Evolutionary conservation across 2,113 vertebrate genomes (phyloP), one percentile per base, ranked within the genome.

Genomic region (Xiphorhynchus elegans): DNA sequence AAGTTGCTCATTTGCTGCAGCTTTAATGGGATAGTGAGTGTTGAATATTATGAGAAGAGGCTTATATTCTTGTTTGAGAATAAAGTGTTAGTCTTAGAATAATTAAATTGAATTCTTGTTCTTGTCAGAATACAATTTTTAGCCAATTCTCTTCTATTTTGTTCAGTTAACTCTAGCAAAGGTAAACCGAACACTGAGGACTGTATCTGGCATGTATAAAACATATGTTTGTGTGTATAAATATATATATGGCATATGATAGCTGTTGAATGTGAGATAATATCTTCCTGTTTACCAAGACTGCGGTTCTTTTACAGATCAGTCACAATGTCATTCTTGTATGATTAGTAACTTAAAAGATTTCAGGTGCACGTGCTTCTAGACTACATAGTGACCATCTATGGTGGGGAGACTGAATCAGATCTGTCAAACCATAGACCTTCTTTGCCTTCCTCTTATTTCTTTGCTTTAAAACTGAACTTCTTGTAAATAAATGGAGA

Each of bases 1-100:
- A 96, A 67, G 37, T 59, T 80, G 83, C 26, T 84, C 47, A 28
- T 92, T 96, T 96, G 52, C 39, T 76, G 59, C 59, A 53, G 83
- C 76, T 92, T 92, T 91, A 97, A 89, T 83, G 53, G 49, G 18
- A 13, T 69, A 42, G 69, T 26, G n/a, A 87, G 31, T 82, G 20
- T 10, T 89, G 20, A 67, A 49, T 56, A 37, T 82, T 78, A 70
- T 17, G 31, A 85, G 50, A 56, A 44, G 28, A 69, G 21, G 39
- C 37, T 47, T 50, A 12, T 5, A 25, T 62, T 64, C 26, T 74
- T 78, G 6, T 70, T 82, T 67, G 26, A 88, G 63, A 90, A 66
- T n/a, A 77, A 95, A 68, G 20, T 44, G 16, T 83, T 80, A 53
- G 59, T 69, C 56, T 82, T 86, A 47, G 17, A 11, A 83, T 21